Base-by-base conservation (phyloP, 2,797 vertebrate genomes). In the Rousettus madagascariensis region DNA sequence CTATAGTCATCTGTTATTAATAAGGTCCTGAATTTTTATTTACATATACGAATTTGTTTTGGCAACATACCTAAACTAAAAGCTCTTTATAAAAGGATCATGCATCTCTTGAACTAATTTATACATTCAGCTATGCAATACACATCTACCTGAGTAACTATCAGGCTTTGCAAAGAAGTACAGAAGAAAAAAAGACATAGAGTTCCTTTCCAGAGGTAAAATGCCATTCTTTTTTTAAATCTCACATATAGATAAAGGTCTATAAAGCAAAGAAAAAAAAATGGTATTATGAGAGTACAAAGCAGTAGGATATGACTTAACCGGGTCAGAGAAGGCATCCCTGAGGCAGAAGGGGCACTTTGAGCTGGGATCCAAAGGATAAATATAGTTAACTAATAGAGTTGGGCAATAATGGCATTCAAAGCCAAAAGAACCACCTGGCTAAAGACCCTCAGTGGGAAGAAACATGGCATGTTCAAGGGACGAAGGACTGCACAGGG, bases 141-240 rank as follows among this genome's bases (percentile, higher is more conserved):
- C 77, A 38, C 4, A 36, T 91, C 79, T 78, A 78, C 49, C 74
- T 72, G 86, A 91, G 33, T 49, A 80, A 72, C 38, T 41, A 53
- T 51, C 0, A 24, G 43, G 12, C 43, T 83, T 91, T 82, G 7
- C 19, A 78, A 95, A 43, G 10, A 94, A 57, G 55, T 49, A 26
- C 55, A 57, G 55, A 24, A 57, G 55, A 57, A 66, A 59, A 86
- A 91, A 71, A 38, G 2, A n/a, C 3, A 88, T 55, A 24, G 1
- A 71, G 22, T 36, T 71, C 43, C 3, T 68, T 93, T 66, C 49
- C 65, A 57, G n/a, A 77, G 74, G 51, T 17, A 51, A 90, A 88
- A 51, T 28, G 12, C 38, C 36, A 77, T 3, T 43, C 72, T 6
- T 33, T 33, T 33, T 17, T 63, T 78, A 66, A 36, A 6, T 43